These are phyloP conservation scores for Cotesia vestalis DNA, from an alignment of 1,140 invertebrate genomes.

Conservation along the genomic window DNA sequence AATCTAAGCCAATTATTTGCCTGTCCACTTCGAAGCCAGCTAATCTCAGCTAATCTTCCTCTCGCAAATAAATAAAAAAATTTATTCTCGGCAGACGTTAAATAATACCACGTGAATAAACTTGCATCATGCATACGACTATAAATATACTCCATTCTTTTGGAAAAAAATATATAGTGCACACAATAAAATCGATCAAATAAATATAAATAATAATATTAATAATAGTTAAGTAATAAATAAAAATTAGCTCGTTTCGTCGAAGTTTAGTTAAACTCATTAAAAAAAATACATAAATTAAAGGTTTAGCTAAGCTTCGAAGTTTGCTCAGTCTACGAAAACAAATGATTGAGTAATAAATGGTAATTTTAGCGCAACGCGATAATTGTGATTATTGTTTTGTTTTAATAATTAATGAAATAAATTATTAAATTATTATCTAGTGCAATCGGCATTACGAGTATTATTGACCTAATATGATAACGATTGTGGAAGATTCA, in stretches of 20 bases:
- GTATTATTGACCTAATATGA: too few species aligned
- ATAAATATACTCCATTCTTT: neutral
- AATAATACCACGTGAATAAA: constrained; percentile 35
- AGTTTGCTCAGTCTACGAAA: constrained; percentile 45
- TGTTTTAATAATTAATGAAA: constrained; percentile 7
- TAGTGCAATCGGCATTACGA: constrained; percentile 6
- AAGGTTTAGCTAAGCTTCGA: constrained; percentile 37
- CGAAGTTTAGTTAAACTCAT: constrained; percentile 36
- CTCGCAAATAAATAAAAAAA: constrained; percentile 29
- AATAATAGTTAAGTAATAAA: constrained; percentile 1
- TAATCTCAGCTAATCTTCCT: constrained; percentile 45
- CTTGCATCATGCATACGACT: neutral
- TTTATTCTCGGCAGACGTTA: constrained; percentile 17
- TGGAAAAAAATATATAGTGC: neutral
- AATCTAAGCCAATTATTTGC: constrained; percentile 20
- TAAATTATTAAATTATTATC: constrained; percentile 8
- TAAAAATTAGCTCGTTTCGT: constrained; percentile 34
- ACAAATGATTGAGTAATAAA: too few species aligned
- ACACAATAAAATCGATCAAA: constrained; percentile 14
- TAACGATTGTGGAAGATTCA: neutral
- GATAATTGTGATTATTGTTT: constrained; percentile 20
- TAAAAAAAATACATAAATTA: neutral
- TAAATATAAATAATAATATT: constrained; percentile 52
- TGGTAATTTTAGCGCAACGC: too few species aligned
- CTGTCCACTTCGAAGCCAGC: constrained; percentile 32